Evolutionary conservation across 2,888 invertebrate species (phyloP), one percentile per base, ranked within the genome.

Genomic region (Molorchus minor): DNA sequence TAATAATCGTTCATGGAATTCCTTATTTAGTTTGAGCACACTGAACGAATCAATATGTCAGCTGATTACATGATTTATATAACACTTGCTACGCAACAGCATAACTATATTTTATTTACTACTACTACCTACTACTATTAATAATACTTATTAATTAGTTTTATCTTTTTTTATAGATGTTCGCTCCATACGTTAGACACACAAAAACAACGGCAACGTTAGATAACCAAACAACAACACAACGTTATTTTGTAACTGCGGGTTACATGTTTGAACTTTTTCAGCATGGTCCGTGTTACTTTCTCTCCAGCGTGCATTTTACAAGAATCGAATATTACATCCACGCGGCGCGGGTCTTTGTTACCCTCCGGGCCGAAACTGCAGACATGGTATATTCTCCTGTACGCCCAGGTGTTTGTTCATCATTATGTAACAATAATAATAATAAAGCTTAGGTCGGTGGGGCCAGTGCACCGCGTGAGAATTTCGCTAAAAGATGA

Each of bases 221-320:
- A 49, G 49, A 49, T 49, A 49, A 49, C 49, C n/a, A 12, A 25
- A 38, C 29, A 10, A 29, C 13, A 33, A n/a, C 33, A 12, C 36
- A n/a, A 21, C 33, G 33, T 35, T 29, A 13, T 47, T 47, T 47
- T 36, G 47, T 36, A 47, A 47, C 35, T 8, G 19, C 29, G 1
- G n/a, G n/a, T n/a, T n/a, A n/a, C n/a, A n/a, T 15, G 7, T 10
- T 20, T 12, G 2, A 3, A 15, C 19, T 49, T 49, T 49, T 49
- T 38, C 25, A 8, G 21, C 29, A 38, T n/a, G 20, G 17, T 49
- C 49, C 13, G 3, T 13, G 47, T 29, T 49, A 49, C 49, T 49
- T 47, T 47, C 47, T 47, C 47, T 47, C 29, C 49, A 38, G 21
- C 49, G n/a, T 49, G 49, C 49, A 35, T 49, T 38, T 19, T 25